Evolutionary conservation across 2,113 vertebrate genomes (phyloP).

Genomic region (Channa maculata): DNA sequence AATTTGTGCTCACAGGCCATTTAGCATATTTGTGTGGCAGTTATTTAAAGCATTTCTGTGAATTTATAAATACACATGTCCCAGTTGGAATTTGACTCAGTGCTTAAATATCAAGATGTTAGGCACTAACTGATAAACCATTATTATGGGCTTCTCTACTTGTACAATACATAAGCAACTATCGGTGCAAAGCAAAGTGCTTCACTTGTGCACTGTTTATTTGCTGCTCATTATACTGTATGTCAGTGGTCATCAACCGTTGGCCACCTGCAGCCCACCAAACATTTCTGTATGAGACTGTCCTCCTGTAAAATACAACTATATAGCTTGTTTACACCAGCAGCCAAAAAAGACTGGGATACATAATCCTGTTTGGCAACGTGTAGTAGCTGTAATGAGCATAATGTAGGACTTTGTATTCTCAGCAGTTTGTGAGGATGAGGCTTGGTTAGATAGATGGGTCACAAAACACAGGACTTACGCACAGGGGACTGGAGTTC

Average conservation of each 20-base stretch:
- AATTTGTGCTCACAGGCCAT: constrained; percentile 8
- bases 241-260: not conserved
- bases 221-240: not conserved
- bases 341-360: too few species aligned
- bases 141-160: not conserved
- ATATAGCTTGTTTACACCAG: too few species aligned
- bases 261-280: too few species aligned
- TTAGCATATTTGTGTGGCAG: constrained; percentile 12
- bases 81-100: constrained; percentile 12
- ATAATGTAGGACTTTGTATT: too few species aligned
- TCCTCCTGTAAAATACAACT: too few species aligned
- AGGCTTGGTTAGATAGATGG: too few species aligned
- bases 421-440: too few species aligned
- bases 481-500: too few species aligned
- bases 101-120: constrained; percentile 16
- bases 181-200: constrained; percentile 1
- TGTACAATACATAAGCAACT: not conserved
- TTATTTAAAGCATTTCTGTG: not conserved
- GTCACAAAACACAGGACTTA: too few species aligned
- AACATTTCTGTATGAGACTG: too few species aligned
- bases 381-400: too few species aligned
- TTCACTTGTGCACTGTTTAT: not conserved
- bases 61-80: not conserved
- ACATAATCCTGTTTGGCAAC: too few species aligned
- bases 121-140: not conserved